These are phyloP conservation scores for Meloe dianella DNA, from an alignment of 2,888 invertebrate species.

Conservation along the genomic window DNA sequence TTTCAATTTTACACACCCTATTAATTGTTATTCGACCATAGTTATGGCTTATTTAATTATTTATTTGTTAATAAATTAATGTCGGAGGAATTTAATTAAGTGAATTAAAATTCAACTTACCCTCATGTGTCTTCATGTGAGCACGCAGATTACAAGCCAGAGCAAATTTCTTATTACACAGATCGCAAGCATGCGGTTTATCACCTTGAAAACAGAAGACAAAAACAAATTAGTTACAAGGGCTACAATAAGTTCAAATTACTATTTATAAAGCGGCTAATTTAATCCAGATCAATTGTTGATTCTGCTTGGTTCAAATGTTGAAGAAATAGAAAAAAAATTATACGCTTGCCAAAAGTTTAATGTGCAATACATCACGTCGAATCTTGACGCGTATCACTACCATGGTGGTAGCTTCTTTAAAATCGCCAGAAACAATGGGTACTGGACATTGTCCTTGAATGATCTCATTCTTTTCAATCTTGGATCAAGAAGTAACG, in stretches of 20 bases:
- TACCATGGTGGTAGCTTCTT: constrained; percentile 4
- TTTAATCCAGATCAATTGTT: not conserved
- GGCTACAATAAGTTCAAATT: not conserved
- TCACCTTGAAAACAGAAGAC: constrained; percentile 65
- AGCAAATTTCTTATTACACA: constrained; percentile 75
- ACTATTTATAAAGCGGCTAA: not conserved
- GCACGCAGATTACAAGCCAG: constrained; percentile 75
- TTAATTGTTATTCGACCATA: constrained; percentile 31
- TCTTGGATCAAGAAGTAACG: not conserved
- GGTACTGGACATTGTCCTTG: constrained; percentile 40
- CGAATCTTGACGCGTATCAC: constrained; percentile 18
- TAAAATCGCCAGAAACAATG: constrained; percentile 20
- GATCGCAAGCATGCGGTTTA: constrained; percentile 73
- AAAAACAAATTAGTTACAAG: constrained; percentile 14
- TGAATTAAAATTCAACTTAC: constrained; percentile 55
- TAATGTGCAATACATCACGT: constrained; percentile 24
- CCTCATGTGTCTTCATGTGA: constrained; percentile 77
- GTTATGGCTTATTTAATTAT: constrained; percentile 35
- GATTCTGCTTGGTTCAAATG: not conserved
- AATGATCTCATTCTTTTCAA: constrained; percentile 17
- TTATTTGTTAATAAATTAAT: constrained; percentile 11
- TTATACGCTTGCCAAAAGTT: constrained; percentile 3
- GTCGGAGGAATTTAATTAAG: not conserved
- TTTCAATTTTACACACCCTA: constrained; percentile 22
- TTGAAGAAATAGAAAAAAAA: not conserved